These are phyloP conservation scores for Euphydryas editha DNA, from an alignment of 2,888 invertebrate species.

Conservation along the genomic window DNA sequence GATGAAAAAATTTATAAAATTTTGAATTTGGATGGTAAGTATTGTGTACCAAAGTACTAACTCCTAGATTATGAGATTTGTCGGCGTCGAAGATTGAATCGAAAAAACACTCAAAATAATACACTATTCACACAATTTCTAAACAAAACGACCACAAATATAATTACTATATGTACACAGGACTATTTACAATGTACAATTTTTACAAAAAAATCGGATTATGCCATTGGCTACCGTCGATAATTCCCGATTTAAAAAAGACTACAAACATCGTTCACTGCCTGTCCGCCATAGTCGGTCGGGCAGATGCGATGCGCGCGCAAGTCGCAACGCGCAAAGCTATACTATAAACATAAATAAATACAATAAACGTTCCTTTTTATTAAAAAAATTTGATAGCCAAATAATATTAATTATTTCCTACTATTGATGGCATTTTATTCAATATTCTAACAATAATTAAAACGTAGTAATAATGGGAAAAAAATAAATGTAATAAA, in stretches of 20 bases:
- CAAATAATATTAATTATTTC: neutral
- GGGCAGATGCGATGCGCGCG: constrained; percentile 82
- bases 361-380: constrained; percentile 50
- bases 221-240: constrained; percentile 87
- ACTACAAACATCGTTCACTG: constrained; percentile 81
- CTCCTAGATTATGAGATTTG: constrained; percentile 71
- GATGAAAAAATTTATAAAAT: constrained; percentile 49
- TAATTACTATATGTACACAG: constrained; percentile 89
- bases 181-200: constrained; percentile 89
- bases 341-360: constrained; percentile 77
- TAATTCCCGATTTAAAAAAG: constrained; percentile 84
- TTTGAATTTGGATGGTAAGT: constrained; percentile 57
- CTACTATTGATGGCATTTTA: neutral
- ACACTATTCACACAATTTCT: constrained; percentile 85
- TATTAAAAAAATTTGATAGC: constrained; percentile 12
- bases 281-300: constrained; percentile 82
- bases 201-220: constrained; percentile 85
- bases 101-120: constrained; percentile 84
- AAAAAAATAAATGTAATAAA: neutral
- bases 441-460: neutral
- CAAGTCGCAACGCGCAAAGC: constrained; percentile 82
- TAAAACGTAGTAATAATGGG: neutral
- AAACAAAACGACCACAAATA: constrained; percentile 86
- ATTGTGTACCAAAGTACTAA: constrained; percentile 75
- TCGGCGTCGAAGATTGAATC: constrained; percentile 86